Evolutionary conservation across 2,888 invertebrate genomes (phyloP).

Genomic region (Poecilus cupreus): DNA sequence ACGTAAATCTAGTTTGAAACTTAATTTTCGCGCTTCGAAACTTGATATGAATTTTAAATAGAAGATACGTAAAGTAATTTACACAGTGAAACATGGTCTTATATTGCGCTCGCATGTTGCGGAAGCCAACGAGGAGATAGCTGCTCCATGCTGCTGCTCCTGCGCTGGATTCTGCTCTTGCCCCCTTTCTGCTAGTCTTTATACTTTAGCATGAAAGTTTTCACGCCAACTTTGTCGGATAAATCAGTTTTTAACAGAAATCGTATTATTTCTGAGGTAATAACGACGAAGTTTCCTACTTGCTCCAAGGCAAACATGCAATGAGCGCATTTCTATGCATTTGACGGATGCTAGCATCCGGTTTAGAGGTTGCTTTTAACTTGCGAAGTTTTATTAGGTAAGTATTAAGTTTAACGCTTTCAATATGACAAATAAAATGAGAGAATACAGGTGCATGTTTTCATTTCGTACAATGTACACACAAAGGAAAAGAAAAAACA

Average conservation of each 20-base stretch:
- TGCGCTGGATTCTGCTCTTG: neutral
- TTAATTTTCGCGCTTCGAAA: constrained; percentile 44
- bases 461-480: too few relatives aligned
- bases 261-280: neutral
- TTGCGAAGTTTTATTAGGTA: too few relatives aligned
- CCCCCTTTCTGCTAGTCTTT: neutral
- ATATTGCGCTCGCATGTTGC: neutral
- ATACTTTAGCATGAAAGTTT: neutral
- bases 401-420: too few relatives aligned
- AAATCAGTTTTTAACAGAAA: neutral
- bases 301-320: too few relatives aligned
- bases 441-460: too few relatives aligned
- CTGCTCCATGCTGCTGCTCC: neutral
- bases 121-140: neutral
- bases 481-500: too few relatives aligned
- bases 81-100: constrained; percentile 3
- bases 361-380: too few relatives aligned
- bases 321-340: too few relatives aligned
- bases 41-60: constrained; percentile 56
- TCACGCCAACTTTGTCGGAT: neutral
- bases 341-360: too few relatives aligned
- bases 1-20: constrained; percentile 48
- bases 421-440: too few relatives aligned
- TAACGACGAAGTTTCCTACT: neutral
- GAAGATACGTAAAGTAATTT: constrained; percentile 36